Evolutionary conservation across 2,888 invertebrate genomes (phyloP), one percentile per base, ranked within the genome.

Genomic region (Charanyca ferruginea): DNA sequence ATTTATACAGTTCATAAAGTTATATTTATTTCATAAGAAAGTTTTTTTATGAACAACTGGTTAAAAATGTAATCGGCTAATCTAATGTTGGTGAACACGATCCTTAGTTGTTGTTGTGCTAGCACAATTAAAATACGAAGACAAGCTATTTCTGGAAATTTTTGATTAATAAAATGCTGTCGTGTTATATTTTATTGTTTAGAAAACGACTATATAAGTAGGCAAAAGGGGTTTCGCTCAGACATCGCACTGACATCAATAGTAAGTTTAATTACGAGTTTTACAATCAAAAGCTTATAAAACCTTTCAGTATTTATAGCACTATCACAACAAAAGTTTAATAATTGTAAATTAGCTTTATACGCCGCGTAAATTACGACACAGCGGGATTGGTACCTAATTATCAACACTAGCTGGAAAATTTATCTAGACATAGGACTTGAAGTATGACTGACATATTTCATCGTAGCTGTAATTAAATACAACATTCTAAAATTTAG

Each of bases 391-490:
- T 48, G 25, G 52, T 77, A 38, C 16, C 38, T 38, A 66, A 73
- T 74, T 76, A 74, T 59, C 53, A 42, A 35, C 38, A 54, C 45
- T 55, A 54, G 16, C 35, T 62, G n/a, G 53, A 54, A 58, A 53
- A 77, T 62, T 16, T 67, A 77, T 66, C 42, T 62, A 57, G 57
- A 51, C 38, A 20, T 58, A 73, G 73, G 58, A 59, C 54, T n/a
- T 41, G 57, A 52, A 49, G 57, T 77, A 73, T 54, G 44, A 23
- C 65, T 52, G 57, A 66, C 66, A 54, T 66, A 74, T 66, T 77
- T 74, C 53, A 62, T 58, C 28, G 77, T 52, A 25, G 20, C 42
- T 35, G 53, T 54, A 77, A 74, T 74, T 76, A 74, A 74, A 77
- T 73, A 72, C 77, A 53, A 66, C 73, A 72, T 77, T 72, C 73